These are phyloP conservation scores for Clarias batrachus DNA, from an alignment of 2,113 vertebrate species.

Conservation along the genomic window DNA sequence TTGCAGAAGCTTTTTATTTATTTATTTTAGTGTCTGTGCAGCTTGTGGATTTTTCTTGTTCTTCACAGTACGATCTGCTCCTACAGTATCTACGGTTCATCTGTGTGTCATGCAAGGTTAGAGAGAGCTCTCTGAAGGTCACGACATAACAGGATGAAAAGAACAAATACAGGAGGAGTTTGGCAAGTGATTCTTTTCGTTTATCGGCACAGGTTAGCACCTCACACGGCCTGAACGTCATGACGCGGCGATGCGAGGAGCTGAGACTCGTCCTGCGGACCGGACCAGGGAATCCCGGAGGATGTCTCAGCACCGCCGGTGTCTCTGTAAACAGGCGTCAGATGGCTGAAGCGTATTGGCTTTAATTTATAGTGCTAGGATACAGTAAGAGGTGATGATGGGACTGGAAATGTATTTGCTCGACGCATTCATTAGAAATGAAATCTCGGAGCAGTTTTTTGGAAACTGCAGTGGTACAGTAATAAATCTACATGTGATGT, in stretches of 20 bases:
- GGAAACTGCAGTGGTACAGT: neutral
- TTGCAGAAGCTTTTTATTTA: too few species aligned
- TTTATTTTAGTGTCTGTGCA: too few species aligned
- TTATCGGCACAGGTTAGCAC: constrained; percentile 12
- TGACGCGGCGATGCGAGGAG: neutral
- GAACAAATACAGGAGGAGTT: neutral
- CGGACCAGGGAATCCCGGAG: constrained; percentile 28
- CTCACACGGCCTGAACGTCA: constrained; percentile 30
- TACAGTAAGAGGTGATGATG: neutral
- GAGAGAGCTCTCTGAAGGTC: neutral
- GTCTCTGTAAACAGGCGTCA: constrained; percentile 29
- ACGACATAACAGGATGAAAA: neutral
- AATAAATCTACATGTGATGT: neutral
- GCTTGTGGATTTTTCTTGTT: too few species aligned
- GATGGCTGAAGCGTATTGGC: neutral
- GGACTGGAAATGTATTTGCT: neutral
- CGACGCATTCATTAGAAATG: too few species aligned
- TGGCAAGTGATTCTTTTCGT: constrained; percentile 21
- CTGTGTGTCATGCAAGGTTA: neutral
- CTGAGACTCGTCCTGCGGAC: constrained; percentile 6
- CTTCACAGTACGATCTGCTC: too few species aligned
- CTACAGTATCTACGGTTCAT: too few species aligned
- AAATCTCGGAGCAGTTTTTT: neutral
- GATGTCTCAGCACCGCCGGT: neutral
- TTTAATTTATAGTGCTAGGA: neutral